Percentiles rank a stretch among this genome's conserved stretches.
phyloP scores from a whole-genome alignment of 2,888 invertebrate genomes.

The Acheta domesticus region DNA sequence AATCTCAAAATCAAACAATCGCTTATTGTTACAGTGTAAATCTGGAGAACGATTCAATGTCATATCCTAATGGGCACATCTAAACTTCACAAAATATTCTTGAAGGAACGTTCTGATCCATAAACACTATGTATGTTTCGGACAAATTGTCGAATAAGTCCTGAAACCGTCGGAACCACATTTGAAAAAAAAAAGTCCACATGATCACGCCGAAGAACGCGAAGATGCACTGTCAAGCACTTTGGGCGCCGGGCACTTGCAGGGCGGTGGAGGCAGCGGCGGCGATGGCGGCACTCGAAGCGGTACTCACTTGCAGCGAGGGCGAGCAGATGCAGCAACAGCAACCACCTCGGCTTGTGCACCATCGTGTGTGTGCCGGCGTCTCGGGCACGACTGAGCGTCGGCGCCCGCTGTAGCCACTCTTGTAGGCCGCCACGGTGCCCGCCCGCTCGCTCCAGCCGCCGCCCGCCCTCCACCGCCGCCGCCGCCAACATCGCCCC shows the following conservation, averaged over 20 bases:
- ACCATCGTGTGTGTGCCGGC: conserved; percentile 18
- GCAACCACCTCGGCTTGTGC: background rate
- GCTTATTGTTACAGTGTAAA: too few species aligned
- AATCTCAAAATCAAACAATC: too few species aligned
- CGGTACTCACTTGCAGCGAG: conserved; percentile 11
- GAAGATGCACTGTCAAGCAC: background rate
- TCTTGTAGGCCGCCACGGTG: background rate
- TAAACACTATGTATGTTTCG: background rate
- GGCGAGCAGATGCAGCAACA: background rate
- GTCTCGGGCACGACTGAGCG: conserved; percentile 7
- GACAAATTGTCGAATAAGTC: background rate
- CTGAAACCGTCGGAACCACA: background rate
- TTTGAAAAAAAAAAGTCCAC: background rate
- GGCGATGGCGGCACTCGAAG: background rate
- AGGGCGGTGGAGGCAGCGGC: too few species aligned
- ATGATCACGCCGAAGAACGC: background rate
- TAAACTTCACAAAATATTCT: too few species aligned
- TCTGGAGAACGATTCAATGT: too few species aligned
- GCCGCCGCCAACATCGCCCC: background rate
- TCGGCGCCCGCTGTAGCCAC: background rate
- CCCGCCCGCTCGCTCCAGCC: background rate
- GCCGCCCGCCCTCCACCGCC: background rate
- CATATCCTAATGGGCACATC: too few species aligned
- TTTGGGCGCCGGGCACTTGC: background rate
- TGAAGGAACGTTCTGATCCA: too few species aligned